Base-by-base conservation (phyloP, 2,113 vertebrate genomes). In the Solenodon paradoxus region DNA sequence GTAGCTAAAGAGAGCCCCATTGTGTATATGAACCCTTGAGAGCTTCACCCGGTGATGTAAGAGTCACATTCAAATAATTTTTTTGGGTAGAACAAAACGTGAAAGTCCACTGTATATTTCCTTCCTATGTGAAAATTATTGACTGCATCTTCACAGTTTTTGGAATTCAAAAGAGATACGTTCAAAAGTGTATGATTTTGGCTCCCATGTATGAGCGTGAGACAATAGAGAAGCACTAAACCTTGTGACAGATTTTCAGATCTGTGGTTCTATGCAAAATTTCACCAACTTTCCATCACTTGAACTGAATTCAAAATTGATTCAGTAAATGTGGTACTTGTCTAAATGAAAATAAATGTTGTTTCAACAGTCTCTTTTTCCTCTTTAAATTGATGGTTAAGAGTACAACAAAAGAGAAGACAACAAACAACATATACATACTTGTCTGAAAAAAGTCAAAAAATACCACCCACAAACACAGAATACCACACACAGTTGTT, bases 1-100 rank as follows among this genome's bases (percentile, higher is more conserved):
- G 91, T 95, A 97, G 90, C 97, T 97, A 94, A 98, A 98, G 98
- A 98, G 91, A 97, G 97, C 94, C 96, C 88, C 88, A 98, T 98
- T 98, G 97, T 98, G 95, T 92, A 86, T 0, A 0, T 93, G 96
- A 97, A 97, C 96, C 97, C 95, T 92, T 95, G 71, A 64, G 64
- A 94, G 88, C 96, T 96, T 98, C 97, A 97, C 96, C 94, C 93
- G 96, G 74, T 95, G 97, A 97, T 97, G 94, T 82, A 97, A 97
- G 97, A 98, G 95, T 96, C 97, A 97, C 91, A 97, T 97, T 98
- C 97, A 98, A 81, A 55, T 95, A 90, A 91, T 93, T 93, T 55
- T n/a, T 89, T 49, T 47, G 71, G 38, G 51, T 40, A 40, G 68
- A 86, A 94, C 72, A 66, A 83, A 97, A 94, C 63, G 49, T 47